Evolutionary conservation across 2,113 vertebrate genomes (phyloP), one percentile per base, ranked within the genome.

Genomic region (Zonotrichia leucophrys): DNA sequence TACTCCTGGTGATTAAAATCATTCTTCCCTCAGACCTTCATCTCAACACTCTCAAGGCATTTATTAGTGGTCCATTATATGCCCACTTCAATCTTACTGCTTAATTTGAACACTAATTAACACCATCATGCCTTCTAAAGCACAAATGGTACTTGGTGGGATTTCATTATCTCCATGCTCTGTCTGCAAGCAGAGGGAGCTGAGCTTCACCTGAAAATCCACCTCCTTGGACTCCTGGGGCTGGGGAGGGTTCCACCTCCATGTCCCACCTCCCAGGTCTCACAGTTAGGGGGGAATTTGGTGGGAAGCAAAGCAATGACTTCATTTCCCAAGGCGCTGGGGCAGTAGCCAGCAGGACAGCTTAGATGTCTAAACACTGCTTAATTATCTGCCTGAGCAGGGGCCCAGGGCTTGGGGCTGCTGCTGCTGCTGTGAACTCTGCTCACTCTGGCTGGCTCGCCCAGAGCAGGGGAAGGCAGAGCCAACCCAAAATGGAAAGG

Each of bases 91-190:
- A 59, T 95, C 95, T 94, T 95, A 66, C 60, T 87, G 94, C 93
- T 87, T 95, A 96, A 96, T 97, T 96, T 96, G 95, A 93, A 80
- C 92, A n/a, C 90, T 95, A 94, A 95, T 97, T 96, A 95, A 93
- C 83, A 90, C 83, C 90, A 96, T 86, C 76, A 56, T 56, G 83
- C 76, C 77, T 90, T 94, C 92, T 80, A 87, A 95, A 94, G 90
- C 92, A 80, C 50, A 55, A 96, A 94, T 77, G 93, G 62, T 44
- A 70, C 67, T 95, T 90, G 79, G 39, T 94, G 85, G 81, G 87
- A 66, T 94, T 96, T 95, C 91, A 93, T 77, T 95, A 94, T 77
- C 86, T 94, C 50, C 62, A 25, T 24, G 62, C 87, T 88, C 79
- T 90, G 39, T 56, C 72, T 94, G 82, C 70, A 84, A 35, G 50